Evolutionary conservation across 2,888 invertebrate species (phyloP), one percentile per base, ranked within the genome.

Genomic region (Eupithecia abbreviata): DNA sequence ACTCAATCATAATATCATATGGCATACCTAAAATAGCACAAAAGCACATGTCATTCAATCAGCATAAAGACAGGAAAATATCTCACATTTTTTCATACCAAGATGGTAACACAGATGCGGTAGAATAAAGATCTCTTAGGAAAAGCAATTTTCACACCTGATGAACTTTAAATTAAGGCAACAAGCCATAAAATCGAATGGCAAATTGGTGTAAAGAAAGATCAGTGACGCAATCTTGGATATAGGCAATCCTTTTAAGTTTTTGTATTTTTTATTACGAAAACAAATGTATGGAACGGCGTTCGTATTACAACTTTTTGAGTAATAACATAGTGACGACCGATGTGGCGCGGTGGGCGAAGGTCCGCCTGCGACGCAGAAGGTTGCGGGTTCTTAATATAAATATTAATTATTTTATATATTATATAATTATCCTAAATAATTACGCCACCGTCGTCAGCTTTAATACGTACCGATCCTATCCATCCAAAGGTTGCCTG

Each of bases 171-270:
- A 81, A 76, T 67, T 66, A 73, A 77, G 77, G 76, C 51, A 66
- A 73, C 79, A 78, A 76, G 78, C 75, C 77, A 76, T 79, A 78
- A 79, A 81, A 80, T 81, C 67, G 74, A 78, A 77, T 76, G 51
- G 73, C 65, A 76, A 79, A 76, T 73, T 73, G 45, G 47, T 71
- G 45, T 51, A 70, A 67, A 74, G 74, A 66, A 49, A 75, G 73
- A 51, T 55, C 51, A 49, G 47, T 47, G n/a, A 41, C 71, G 72
- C 42, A 71, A 49, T 71, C 62, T 58, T 43, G 68, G 66, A 67
- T 67, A 62, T 12, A 62, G 12, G 4, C 3, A 62, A 18, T 55
- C n/a, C 55, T 18, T 2, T 9, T 10, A 15, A 9, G 5, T 47
- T 7, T 72, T 42, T 42, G 58, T 58, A 30, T 62, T 47, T 66